Evolutionary conservation across 2,113 vertebrate species (phyloP), one percentile per base, ranked within the genome.

Genomic region (Bagarius yarrelli): DNA sequence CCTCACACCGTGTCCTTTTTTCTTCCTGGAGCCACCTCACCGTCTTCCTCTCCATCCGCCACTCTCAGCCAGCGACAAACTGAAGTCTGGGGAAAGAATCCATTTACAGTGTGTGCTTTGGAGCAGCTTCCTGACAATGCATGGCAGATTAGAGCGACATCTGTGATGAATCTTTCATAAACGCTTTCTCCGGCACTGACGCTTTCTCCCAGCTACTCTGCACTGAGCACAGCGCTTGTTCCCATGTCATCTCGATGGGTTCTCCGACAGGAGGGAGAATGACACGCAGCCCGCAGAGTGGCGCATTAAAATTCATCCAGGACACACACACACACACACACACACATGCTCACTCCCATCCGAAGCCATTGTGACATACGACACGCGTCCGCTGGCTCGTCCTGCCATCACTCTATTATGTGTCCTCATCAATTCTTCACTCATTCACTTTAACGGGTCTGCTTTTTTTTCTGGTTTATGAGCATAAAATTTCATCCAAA

Each of bases 151-250:
- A 96, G 95, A 98, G 95, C 92, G 84, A 93, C 94, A 95, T 95
- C 96, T 96, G 94, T 95, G 95, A 98, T 98, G 94, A 99, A 99
- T 98, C 95, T 97, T 99, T 99, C 94, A 98, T 99, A 95, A 95
- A 95, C 95, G 94, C 88, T 86, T 93, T 94, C 95, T 94, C 93
- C 90, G 93, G 92, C 91, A 90, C 94, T 91, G 91, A 78, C 57
- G 69, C 83, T 81, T 47, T 83, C 81, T 83, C 81, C 71, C 78
- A 60, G 78, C 83, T 81, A 77, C 81, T 76, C 19, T 53, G 27
- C 57, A 60, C 76, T 74, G 40, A 78, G 83, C 67, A 34, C 36
- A 79, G 93, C 94, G 95, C 94, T 96, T 94, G 91, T 92, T 95
- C 93, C 92, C 93, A 94, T 95, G 96, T 94, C 94, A 94, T 94